Base-by-base conservation (phyloP, 2,797 vertebrate genomes). In the Enteromius mattozi region DNA sequence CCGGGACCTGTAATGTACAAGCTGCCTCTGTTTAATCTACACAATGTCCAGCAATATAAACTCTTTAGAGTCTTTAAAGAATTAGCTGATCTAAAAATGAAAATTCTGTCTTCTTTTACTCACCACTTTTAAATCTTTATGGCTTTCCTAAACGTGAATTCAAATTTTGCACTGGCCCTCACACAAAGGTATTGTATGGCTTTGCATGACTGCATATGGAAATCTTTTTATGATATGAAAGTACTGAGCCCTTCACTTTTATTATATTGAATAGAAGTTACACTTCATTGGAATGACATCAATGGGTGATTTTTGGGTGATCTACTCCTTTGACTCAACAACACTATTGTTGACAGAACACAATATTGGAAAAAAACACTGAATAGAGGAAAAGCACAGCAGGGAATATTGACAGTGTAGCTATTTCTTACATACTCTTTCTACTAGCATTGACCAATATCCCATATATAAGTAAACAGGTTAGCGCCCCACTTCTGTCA, bases 401-500 rank as follows among this genome's bases (percentile, higher is more conserved):
- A 9, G 63, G 40, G 27, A 49, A 42, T 47, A 9, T 49, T 63
- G 19, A 21, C 8, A 47, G 7, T 51, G 19, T 45, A 59, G 17
- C 4, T 49, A 56, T 45, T 33, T 17, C 24, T 47, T 74, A 47
- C 7, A 24, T 56, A 17, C 2, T 45, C 7, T 21, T 37, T 40
- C 17, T 27, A 40, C 2, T 35, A 51, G 30, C 17, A 35, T 35
- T 66, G 40, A 71, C 12, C 10, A 3, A 19, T 71, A 83, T 16
- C 42, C n/a, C 66, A 72, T 82, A 82, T 63, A 83, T 61, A 69
- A 81, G 63, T 24, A 76, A 85, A 63, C 61, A 61, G 80, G 33
- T 78, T 37, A 16, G 24, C 19, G 3, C n/a, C 42, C 51, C 35
- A 75, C 47, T 24, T 80, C 40, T 71, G 80, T 65, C 83, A 70